These are phyloP conservation scores for Gorilla gorilla DNA, from an alignment of 2,113 vertebrate genomes.

Conservation along the genomic window DNA sequence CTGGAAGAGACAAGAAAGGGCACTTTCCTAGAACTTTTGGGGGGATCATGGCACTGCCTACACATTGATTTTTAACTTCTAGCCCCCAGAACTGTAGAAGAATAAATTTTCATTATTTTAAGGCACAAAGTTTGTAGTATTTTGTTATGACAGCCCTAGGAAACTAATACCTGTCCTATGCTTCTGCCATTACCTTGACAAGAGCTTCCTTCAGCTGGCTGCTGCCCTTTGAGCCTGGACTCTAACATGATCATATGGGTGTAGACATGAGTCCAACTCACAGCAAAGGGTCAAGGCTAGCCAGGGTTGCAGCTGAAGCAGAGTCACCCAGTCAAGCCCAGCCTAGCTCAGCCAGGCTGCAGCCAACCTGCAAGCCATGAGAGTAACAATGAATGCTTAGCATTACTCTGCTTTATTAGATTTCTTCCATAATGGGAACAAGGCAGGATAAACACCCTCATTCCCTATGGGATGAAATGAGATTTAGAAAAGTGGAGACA, in stretches of 20 bases:
- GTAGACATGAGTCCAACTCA: not conserved
- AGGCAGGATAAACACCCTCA: not conserved
- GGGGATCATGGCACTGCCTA: not conserved
- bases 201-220: not conserved
- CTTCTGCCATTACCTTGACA: not conserved
- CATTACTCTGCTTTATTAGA: not conserved
- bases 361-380: not conserved
- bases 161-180: not conserved
- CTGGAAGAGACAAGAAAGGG: not conserved
- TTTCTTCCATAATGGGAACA: not conserved
- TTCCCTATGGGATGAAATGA: constrained; percentile 20
- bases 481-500: not conserved
- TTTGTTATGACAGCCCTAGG: not conserved
- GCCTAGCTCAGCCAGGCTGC: not conserved
- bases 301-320: not conserved
- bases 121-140: not conserved
- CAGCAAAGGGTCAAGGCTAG: not conserved
- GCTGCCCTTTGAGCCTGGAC: not conserved
- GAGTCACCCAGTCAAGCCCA: not conserved
- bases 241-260: not conserved
- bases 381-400: not conserved
- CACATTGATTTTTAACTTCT: not conserved
- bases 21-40: not conserved
- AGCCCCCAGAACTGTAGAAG: not conserved
- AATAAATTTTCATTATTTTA: not conserved